phyloP scores from a whole-genome alignment of 2,797 vertebrate genomes.

The Hemitrygon akajei region DNA sequence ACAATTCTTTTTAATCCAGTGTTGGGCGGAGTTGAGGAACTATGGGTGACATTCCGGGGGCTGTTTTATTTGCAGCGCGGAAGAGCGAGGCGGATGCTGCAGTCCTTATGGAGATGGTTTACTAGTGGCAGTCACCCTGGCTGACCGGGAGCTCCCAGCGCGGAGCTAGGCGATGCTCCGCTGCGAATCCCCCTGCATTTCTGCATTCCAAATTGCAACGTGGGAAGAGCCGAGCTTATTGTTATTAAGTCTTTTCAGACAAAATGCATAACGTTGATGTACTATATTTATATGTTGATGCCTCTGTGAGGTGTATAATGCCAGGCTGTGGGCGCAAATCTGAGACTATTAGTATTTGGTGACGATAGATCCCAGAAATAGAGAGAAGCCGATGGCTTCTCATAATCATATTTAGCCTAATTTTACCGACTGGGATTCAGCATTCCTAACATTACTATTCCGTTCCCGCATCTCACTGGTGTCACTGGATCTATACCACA shows the following conservation, averaged over 20 bases:
- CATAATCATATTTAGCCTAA: not conserved
- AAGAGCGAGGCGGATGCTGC: not conserved
- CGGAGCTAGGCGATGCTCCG: not conserved
- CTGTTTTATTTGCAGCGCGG: not conserved
- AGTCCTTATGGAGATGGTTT: too few species aligned
- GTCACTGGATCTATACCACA: too few species aligned
- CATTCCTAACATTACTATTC: not conserved
- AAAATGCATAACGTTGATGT: not conserved
- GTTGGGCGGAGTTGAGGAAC: not conserved
- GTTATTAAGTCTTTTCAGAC: too few species aligned
- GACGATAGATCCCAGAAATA: not conserved
- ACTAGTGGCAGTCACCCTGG: not conserved
- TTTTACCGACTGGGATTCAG: not conserved
- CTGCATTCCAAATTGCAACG: not conserved
- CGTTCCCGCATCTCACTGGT: not conserved
- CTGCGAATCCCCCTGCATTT: not conserved
- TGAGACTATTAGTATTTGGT: not conserved
- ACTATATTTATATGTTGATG: not conserved
- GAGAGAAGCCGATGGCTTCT: not conserved
- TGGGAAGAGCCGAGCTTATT: not conserved
- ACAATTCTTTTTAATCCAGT: not conserved
- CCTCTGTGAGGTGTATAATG: not conserved
- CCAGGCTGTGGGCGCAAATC: not conserved
- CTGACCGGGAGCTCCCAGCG: not conserved
- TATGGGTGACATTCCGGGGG: not conserved